Evolutionary conservation across 2,797 vertebrate genomes (phyloP).

Genomic region (Gallirallus australis): DNA sequence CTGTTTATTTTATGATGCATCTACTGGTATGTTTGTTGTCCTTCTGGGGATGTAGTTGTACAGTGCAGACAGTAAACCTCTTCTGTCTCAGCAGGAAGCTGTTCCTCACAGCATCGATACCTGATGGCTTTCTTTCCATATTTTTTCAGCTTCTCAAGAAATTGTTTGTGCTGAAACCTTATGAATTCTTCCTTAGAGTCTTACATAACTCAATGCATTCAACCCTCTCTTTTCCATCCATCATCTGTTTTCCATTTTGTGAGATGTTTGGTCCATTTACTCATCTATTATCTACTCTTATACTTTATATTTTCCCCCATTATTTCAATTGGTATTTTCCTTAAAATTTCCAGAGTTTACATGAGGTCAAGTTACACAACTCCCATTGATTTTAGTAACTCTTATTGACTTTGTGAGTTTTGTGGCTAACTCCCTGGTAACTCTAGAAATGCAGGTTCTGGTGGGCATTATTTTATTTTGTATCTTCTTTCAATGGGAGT

Average conservation of each 20-base stretch:
- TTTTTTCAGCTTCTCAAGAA: slow-evolving; percentile 77
- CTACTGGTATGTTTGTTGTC: slow-evolving; percentile 74
- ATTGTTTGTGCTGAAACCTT: slow-evolving; percentile 73
- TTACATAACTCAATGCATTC: slow-evolving; percentile 66
- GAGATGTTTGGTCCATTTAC: slow-evolving; percentile 67
- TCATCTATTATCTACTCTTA: slow-evolving; percentile 55
- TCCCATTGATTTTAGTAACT: slow-evolving; percentile 12
- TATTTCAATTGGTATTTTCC: not conserved
- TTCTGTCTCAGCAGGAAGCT: slow-evolving; percentile 75
- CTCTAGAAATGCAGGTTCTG: not conserved
- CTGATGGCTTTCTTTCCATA: slow-evolving; percentile 77
- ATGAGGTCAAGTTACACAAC: not conserved
- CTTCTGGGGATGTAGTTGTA: slow-evolving; percentile 73
- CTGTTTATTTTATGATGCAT: slow-evolving; percentile 70
- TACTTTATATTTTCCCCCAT: slow-evolving; percentile 42
- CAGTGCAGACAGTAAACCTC: slow-evolving; percentile 68
- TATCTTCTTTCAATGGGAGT: not conserved
- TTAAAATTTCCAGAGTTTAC: not conserved
- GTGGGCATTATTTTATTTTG: not conserved
- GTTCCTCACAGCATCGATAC: slow-evolving; percentile 74
- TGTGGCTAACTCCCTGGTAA: not conserved
- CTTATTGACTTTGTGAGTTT: not conserved
- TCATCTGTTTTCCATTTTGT: slow-evolving; percentile 54
- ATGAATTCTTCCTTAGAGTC: slow-evolving; percentile 53
- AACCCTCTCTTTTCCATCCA: slow-evolving; percentile 34